Conservation (phyloP, 2,888 invertebrate species). For the Hoplodrina ambigua region DNA sequence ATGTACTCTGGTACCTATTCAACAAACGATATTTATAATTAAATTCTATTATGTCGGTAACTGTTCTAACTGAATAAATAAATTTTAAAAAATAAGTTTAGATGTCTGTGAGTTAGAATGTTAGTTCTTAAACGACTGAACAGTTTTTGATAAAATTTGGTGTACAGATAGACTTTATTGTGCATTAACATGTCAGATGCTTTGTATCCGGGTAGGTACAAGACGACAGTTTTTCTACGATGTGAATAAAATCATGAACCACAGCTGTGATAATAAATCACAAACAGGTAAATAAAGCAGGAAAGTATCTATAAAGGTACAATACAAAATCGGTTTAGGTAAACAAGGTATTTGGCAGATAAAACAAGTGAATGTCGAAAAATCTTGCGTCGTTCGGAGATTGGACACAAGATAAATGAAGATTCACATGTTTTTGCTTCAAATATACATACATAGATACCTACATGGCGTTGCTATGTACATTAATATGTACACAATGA, state of each 20-base stretch:
- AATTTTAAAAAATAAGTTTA: not conserved
- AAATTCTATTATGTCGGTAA: too few species aligned
- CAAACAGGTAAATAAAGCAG: too few species aligned
- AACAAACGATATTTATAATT: not conserved
- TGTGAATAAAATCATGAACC: too few species aligned
- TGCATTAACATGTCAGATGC: too few species aligned
- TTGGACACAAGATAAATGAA: slow-evolving; percentile 17
- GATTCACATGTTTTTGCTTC: slow-evolving; percentile 2
- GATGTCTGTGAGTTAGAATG: not conserved
- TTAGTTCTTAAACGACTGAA: not conserved
- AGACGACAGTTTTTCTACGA: too few species aligned
- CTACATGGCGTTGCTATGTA: slow-evolving; percentile 4
- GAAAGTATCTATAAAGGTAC: not conserved
- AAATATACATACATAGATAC: slow-evolving; percentile 1
- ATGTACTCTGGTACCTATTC: not conserved
- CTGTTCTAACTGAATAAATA: too few species aligned
- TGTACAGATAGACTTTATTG: not conserved
- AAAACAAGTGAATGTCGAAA: not conserved
- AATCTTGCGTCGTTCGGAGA: slow-evolving; percentile 11
- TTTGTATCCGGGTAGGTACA: too few species aligned
- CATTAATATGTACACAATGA: not conserved
- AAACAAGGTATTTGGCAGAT: slow-evolving; percentile 16
- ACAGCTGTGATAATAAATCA: too few species aligned
- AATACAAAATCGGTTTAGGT: not conserved
- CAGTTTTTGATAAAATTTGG: not conserved